These are phyloP conservation scores for Cabera pusaria DNA, from an alignment of 2,888 invertebrate species.

Conservation along the genomic window DNA sequence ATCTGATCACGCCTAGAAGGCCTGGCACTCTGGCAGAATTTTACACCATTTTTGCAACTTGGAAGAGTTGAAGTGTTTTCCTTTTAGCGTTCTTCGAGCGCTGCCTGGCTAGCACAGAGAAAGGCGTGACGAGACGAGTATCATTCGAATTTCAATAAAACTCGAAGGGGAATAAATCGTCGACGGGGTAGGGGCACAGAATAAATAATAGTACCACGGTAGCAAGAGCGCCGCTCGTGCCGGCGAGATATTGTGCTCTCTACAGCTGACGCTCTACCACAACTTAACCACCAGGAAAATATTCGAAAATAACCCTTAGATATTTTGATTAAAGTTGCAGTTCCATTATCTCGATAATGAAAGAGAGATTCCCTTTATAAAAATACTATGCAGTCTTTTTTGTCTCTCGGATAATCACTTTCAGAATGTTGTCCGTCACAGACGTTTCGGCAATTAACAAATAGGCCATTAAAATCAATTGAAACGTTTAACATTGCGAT, in stretches of 20 bases:
- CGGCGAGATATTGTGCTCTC: slow-evolving; percentile 46
- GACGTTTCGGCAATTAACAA: slow-evolving; percentile 35
- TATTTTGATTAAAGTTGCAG: no score
- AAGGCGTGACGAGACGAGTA: slow-evolving; percentile 43
- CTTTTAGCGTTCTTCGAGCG: slow-evolving; percentile 41
- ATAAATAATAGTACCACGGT: no score
- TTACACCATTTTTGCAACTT: slow-evolving; percentile 18
- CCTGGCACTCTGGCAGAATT: no score
- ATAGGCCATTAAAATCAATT: slow-evolving; percentile 42
- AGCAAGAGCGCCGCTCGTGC: slow-evolving; percentile 13
- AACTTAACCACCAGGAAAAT: no score
- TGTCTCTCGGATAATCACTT: slow-evolving; percentile 9
- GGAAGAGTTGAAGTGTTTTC: slow-evolving; percentile 39
- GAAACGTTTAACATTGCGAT: slow-evolving; percentile 36
- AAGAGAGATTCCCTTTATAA: no score
- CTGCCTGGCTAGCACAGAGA: slow-evolving; percentile 30
- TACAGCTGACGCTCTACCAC: slow-evolving; percentile 51
- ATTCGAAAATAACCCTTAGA: slow-evolving; percentile 11
- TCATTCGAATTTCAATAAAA: slow-evolving; percentile 72
- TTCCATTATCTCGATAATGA: no score
- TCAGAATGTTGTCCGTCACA: slow-evolving; percentile 28
- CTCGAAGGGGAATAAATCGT: slow-evolving; percentile 67
- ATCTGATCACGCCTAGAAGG: slow-evolving; percentile 20
- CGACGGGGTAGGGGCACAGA: slow-evolving; percentile 39
- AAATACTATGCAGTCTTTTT: slow-evolving; percentile 36